Conservation (phyloP, 2,888 invertebrate species). For the Tortricodes alternella region DNA sequence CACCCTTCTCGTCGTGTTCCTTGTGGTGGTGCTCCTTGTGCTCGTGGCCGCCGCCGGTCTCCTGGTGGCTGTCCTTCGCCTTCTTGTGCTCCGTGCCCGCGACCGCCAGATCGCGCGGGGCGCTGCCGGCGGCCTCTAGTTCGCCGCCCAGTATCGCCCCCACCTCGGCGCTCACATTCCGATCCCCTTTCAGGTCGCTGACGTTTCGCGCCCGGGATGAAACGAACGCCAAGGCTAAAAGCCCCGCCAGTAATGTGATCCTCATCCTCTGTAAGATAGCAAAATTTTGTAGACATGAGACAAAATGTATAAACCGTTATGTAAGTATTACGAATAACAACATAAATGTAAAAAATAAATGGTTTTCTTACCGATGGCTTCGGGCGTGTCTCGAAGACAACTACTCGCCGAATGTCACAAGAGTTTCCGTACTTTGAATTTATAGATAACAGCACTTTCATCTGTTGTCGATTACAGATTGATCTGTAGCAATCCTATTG, state of each 20-base stretch:
- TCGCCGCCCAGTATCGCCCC: slow-evolving; percentile 33
- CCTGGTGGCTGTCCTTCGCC: slow-evolving; percentile 77
- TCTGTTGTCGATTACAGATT: slow-evolving; percentile 71
- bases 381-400: slow-evolving; percentile 54
- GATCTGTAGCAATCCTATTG: slow-evolving; percentile 75
- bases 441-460: slow-evolving; percentile 78
- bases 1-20: slow-evolving; percentile 89
- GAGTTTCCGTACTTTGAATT: slow-evolving; percentile 68
- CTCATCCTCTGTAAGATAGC: slow-evolving; percentile 55
- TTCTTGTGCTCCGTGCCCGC: slow-evolving; percentile 79
- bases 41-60: slow-evolving; percentile 87
- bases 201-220: slow-evolving; percentile 61
- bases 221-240: slow-evolving; percentile 56
- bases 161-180: slow-evolving; percentile 41
- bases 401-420: slow-evolving; percentile 63
- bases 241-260: slow-evolving; percentile 55
- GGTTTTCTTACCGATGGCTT: slow-evolving; percentile 44
- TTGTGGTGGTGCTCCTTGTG: slow-evolving; percentile 87
- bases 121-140: slow-evolving; percentile 35
- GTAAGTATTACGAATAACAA: slow-evolving; percentile 27
- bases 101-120: slow-evolving; percentile 63
- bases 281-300: slow-evolving; percentile 17
- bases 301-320: slow-evolving; percentile 9
- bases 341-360: slow-evolving; percentile 31
- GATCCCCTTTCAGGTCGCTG: slow-evolving; percentile 51